Conservation (phyloP, 53 echinoderm and acorn worm genomes). For the Paracentrotus lividus region DNA sequence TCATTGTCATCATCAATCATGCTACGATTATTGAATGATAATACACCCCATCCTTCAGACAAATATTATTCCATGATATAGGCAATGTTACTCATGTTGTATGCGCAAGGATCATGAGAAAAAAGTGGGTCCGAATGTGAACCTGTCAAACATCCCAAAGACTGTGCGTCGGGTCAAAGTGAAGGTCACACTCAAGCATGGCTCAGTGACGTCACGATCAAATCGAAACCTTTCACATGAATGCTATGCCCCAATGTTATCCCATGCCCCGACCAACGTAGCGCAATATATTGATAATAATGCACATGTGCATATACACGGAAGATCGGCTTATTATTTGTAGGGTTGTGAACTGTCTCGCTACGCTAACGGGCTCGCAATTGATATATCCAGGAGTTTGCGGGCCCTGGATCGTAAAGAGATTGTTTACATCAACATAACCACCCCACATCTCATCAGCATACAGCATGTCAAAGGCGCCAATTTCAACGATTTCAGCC, state of each 20-base stretch:
- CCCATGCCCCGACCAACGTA: conserved; percentile 63
- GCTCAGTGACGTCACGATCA: conserved; percentile 64
- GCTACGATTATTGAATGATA: background rate
- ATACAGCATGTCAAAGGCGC: conserved; percentile 65
- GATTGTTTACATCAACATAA: background rate
- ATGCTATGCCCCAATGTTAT: conserved; percentile 53
- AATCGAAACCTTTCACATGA: conserved; percentile 56
- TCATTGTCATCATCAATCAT: background rate
- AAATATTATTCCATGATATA: background rate
- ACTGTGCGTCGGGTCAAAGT: conserved; percentile 63
- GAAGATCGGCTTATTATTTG: conserved; percentile 29
- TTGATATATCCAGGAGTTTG: conserved; percentile 63
- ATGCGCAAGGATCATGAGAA: background rate
- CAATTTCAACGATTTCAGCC: conserved; percentile 9
- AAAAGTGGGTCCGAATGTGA: background rate
- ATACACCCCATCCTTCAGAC: background rate
- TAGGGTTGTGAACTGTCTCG: conserved; percentile 41
- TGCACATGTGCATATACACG: conserved; percentile 58
- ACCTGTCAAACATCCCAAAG: conserved; percentile 46
- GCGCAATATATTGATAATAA: conserved; percentile 70
- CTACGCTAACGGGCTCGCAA: conserved; percentile 67
- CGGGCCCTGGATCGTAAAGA: conserved; percentile 60
- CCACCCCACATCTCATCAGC: background rate
- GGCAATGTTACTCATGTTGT: conserved; percentile 37
- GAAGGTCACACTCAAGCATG: conserved; percentile 42